A percentile compares a stretch with the other conserved stretches of the same genome.
Evolutionary conservation across 2,113 vertebrate species (phyloP).

Genomic region (Corythoichthys haematopterus): DNA sequence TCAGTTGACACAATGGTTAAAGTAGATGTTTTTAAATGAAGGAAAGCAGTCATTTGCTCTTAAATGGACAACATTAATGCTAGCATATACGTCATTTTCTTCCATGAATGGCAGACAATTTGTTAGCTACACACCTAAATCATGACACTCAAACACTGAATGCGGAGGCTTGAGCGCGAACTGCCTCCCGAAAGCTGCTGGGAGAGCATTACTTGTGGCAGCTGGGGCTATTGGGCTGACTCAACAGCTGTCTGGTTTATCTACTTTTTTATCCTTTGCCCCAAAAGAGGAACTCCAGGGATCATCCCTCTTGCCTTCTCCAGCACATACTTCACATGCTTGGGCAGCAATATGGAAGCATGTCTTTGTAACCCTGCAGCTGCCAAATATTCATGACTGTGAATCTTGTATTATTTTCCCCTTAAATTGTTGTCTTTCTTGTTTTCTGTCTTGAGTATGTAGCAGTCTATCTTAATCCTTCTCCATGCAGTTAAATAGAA

Average conservation of each 20-base stretch:
- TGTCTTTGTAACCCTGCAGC: slow-evolving; percentile 7
- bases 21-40: no score
- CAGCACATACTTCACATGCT: slow-evolving; percentile 44
- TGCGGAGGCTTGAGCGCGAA: not conserved
- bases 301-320: slow-evolving; percentile 33
- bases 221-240: slow-evolving; percentile 13
- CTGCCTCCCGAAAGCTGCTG: slow-evolving; percentile 26
- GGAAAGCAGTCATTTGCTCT: no score
- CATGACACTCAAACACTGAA: not conserved
- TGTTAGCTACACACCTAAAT: not conserved
- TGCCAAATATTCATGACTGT: slow-evolving; percentile 11
- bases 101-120: not conserved
- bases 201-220: slow-evolving; percentile 14
- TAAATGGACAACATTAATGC: no score
- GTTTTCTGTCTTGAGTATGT: slow-evolving; percentile 7
- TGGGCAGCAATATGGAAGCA: slow-evolving; percentile 26
- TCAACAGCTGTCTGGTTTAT: slow-evolving; percentile 21
- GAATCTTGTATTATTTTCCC: slow-evolving; percentile 8
- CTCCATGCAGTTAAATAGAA: slow-evolving; percentile 14
- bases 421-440: slow-evolving; percentile 5
- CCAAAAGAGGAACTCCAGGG: slow-evolving; percentile 50
- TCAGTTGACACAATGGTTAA: no score
- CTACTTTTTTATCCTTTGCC: slow-evolving; percentile 15
- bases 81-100: no score
- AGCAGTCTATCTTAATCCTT: slow-evolving; percentile 4